Evolutionary conservation across 2,888 invertebrate species (phyloP).

Genomic region (Cheilosia impressa): DNA sequence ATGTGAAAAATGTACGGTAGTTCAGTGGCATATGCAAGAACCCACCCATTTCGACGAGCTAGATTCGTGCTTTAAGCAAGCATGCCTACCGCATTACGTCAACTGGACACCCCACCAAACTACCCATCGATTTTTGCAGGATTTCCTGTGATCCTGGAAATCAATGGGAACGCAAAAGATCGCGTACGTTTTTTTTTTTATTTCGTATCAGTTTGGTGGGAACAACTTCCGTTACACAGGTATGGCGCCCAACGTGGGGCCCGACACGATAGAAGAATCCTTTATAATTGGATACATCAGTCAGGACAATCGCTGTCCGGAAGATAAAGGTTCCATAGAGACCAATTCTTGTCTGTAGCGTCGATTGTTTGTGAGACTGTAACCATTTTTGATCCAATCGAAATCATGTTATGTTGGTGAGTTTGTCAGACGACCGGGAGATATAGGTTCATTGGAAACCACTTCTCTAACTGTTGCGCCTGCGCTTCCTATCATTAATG

Average conservation of each 20-base stretch:
- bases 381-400: background rate
- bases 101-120: too few relatives aligned
- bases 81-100: too few relatives aligned
- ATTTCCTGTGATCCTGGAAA: too few relatives aligned
- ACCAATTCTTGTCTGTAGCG: background rate
- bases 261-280: background rate
- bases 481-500: background rate
- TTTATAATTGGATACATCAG: background rate
- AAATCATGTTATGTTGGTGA: background rate
- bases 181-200: too few relatives aligned
- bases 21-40: too few relatives aligned
- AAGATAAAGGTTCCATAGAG: background rate
- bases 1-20: too few relatives aligned
- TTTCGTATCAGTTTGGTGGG: too few relatives aligned
- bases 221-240: background rate
- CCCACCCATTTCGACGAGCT: too few relatives aligned
- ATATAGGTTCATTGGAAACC: background rate
- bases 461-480: background rate
- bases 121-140: too few relatives aligned
- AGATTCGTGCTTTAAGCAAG: too few relatives aligned
- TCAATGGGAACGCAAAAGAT: too few relatives aligned
- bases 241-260: slow-evolving; percentile 4
- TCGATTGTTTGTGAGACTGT: background rate
- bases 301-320: background rate
- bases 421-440: background rate